Evolutionary conservation across 2,113 vertebrate genomes (phyloP), one percentile per base, ranked within the genome.

Genomic region (Pungitius pungitius): DNA sequence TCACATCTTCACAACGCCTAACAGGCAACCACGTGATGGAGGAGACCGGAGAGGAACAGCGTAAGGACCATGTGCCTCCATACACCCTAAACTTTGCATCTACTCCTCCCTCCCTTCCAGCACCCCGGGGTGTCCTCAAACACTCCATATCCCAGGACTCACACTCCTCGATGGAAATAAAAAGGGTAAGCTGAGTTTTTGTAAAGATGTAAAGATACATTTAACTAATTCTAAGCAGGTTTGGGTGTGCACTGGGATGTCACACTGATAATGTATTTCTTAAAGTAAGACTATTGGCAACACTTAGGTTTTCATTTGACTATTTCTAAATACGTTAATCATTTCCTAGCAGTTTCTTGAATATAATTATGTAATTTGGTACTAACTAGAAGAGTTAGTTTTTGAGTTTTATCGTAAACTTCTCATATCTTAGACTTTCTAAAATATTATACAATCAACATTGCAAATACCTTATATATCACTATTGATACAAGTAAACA

Each of bases 181-280:
- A 95, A 89, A 93, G 87, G 90, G 93, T 93, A 62, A 80, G 82
- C 49, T 15, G 5, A 30, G 30, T 30, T 30, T 30, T 30, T 30
- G 30, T 30, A 30, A 30, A 52, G 39, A 15, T 30, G 30, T 30
- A 30, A 30, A 52, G 39, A 15, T 24, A 49, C 22, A 62, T 6
- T 4, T 2, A 17, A 15, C 35, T 20, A 3, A n/a, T 43, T 45
- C 1, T 20, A 43, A 26, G n/a, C 42, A 70, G 68, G 45, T 47
- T 49, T 49, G 42, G 58, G 20, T 35, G 33, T 35, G 13, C 30
- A 14, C 9, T 49, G 17, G 60, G n/a, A 56, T 11, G 17, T n/a
- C 33, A 49, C 60, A 43, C 39, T 22, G 24, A 7, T 10, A 27
- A 17, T 42, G 9, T 43, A 13, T 39, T 42, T 17, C 37, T 39